A percentile compares a stretch with the other conserved stretches of the same genome.
phyloP scores from a whole-genome alignment of 1,140 invertebrate species.

The Probaryconus sp. region DNA sequence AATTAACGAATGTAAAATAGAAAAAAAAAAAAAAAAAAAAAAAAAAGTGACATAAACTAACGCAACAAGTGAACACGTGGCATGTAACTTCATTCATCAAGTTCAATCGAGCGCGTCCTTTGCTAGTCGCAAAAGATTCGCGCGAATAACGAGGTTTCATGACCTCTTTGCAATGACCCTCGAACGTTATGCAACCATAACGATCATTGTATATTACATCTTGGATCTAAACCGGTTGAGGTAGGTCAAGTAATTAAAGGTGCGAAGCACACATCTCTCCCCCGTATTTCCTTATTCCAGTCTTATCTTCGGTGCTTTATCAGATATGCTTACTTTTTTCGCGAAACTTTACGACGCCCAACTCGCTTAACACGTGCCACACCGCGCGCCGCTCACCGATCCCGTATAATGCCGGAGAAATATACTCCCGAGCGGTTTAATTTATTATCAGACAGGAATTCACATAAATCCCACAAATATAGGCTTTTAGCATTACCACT shows the following conservation, averaged over 20 bases:
- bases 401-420: constrained; percentile 49
- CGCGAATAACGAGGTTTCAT: constrained; percentile 39
- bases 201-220: constrained; percentile 46
- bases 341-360: constrained; percentile 56
- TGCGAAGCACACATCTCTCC: constrained; percentile 36
- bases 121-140: constrained; percentile 1
- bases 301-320: constrained; percentile 45
- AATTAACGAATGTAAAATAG: too few species aligned
- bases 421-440: constrained; percentile 40
- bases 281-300: constrained; percentile 38
- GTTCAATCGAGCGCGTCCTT: constrained; percentile 8
- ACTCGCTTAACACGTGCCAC: constrained; percentile 58
- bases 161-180: constrained; percentile 47
- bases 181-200: constrained; percentile 49
- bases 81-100: constrained; percentile 4
- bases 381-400: constrained; percentile 16
- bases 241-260: constrained; percentile 63
- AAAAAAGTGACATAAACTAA: too few species aligned
- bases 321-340: constrained; percentile 54
- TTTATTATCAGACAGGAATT: constrained; percentile 51
- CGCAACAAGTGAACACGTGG: too few species aligned
- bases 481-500: constrained; percentile 55
- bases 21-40: too few species aligned
- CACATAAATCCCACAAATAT: constrained; percentile 59
- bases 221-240: constrained; percentile 54